Conservation (phyloP, 2,113 vertebrate species). For the Monopterus albus region DNA sequence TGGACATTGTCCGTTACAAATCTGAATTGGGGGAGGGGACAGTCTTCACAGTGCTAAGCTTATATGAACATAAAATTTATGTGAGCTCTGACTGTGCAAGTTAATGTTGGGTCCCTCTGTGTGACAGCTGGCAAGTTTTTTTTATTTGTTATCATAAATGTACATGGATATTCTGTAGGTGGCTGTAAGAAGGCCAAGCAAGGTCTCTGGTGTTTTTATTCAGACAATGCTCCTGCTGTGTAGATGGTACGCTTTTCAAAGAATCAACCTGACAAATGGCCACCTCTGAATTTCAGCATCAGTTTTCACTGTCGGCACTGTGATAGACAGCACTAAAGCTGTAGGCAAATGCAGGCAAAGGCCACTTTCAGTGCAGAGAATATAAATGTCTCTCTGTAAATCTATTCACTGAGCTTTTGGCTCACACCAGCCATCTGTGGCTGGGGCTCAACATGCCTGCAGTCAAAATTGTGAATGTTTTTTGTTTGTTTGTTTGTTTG, state of each 20-base stretch:
- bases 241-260: background rate
- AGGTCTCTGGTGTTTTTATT: background rate
- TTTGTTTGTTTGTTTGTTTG: no score
- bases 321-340: slow-evolving; percentile 1
- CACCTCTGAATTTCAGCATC: background rate
- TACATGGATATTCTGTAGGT: background rate
- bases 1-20: no score
- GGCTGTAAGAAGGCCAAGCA: background rate
- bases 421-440: slow-evolving; percentile 32
- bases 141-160: background rate
- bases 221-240: background rate
- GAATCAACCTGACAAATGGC: background rate
- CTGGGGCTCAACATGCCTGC: slow-evolving; percentile 19
- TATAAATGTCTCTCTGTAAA: slow-evolving; percentile 19
- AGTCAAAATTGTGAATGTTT: slow-evolving; percentile 14
- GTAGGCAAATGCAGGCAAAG: background rate
- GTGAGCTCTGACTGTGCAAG: no score
- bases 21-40: no score
- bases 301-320: background rate
- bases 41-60: no score
- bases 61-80: no score
- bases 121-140: no score
- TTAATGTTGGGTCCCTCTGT: no score
- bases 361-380: slow-evolving; percentile 38
- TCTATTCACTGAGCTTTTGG: slow-evolving; percentile 27